Percentiles rank a stretch among this genome's conserved stretches.
phyloP scores from a whole-genome alignment of 2,888 invertebrate species.

The Blera fallax region DNA sequence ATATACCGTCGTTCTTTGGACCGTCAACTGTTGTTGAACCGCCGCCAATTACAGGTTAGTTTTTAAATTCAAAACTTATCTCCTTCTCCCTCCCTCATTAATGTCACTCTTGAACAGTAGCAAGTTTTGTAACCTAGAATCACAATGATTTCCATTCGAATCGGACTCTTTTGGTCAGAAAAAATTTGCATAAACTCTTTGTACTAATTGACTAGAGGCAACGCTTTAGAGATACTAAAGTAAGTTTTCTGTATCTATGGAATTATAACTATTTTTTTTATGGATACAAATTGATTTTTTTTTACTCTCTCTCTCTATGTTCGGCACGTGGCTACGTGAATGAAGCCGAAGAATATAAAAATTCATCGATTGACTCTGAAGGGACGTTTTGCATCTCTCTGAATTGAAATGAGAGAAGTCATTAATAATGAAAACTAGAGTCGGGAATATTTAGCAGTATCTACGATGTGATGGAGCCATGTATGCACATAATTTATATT shows the following conservation, averaged over 20 bases:
- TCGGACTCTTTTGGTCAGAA: neutral
- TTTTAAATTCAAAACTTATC: neutral
- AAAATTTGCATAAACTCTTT: slow-evolving; percentile 39
- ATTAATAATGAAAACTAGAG: neutral
- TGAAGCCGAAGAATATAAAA: neutral
- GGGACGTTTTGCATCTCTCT: slow-evolving; percentile 12
- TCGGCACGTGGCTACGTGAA: slow-evolving; percentile 11
- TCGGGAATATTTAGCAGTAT: neutral
- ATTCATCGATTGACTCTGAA: neutral
- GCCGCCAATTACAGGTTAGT: slow-evolving; percentile 95
- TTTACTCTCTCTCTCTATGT: neutral
- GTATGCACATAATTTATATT: slow-evolving; percentile 22
- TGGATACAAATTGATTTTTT: slow-evolving; percentile 30
- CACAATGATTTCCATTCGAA: slow-evolving; percentile 35
- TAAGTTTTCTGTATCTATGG: slow-evolving; percentile 10
- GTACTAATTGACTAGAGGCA: slow-evolving; percentile 11
- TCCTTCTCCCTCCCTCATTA: neutral
- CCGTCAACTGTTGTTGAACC: slow-evolving; percentile 92
- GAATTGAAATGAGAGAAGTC: neutral
- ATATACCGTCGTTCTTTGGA: slow-evolving; percentile 96
- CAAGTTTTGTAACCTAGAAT: slow-evolving; percentile 21
- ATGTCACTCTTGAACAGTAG: slow-evolving; percentile 10
- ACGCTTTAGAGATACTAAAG: neutral
- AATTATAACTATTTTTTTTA: neutral
- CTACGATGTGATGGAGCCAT: neutral